Evolutionary conservation across 2,113 vertebrate genomes (phyloP), one percentile per base, ranked within the genome.

Genomic region (Fukomys damarensis): DNA sequence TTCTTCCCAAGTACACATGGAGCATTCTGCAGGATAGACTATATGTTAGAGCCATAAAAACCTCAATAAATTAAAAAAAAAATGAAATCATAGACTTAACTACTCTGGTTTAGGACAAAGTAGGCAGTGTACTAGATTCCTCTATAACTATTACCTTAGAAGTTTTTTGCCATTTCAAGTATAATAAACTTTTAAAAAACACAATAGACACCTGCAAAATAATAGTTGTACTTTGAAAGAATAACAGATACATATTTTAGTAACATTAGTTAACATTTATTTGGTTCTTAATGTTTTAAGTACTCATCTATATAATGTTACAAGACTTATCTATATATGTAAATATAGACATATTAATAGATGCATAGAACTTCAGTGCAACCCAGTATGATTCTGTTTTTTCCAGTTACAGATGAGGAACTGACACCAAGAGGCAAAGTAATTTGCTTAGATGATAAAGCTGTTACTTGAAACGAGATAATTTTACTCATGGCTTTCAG

Each of bases 401-500:
- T 41, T 86, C 49, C n/a, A 84, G 1, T 89, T 70, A 94, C 26
- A 66, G 26, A 30, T 82, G 46, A 95, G 79, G 72, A 89, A 66
- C 79, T 95, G 80, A 96, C 70, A 77, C 54, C 81, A 26, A 86
- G 77, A 70, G 70, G 35, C 86, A 74, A 59, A 91, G n/a, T 95
- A 59, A 86, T 83, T 82, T 94, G 35, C 7, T 61, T 46, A 81
- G 52, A 24, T 92, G 88, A 66, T 52, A 56, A 81, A 56, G 5
- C 32, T 56, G 19, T 70, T 86, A 56, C 91, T 84, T 96, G 84
- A 97, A 86, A 28, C n/a, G 11, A 93, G 80, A 70, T 65, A 24
- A 11, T 94, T 95, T 92, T 94, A 89, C n/a, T 87, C 28, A 90
- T 17, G 2, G 7, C 41, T 94, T 90, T 93, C 10, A 90, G 22